Evolutionary conservation across 2,113 vertebrate genomes (phyloP), one percentile per base, ranked within the genome.

Genomic region (Leptocoma aspasia): DNA sequence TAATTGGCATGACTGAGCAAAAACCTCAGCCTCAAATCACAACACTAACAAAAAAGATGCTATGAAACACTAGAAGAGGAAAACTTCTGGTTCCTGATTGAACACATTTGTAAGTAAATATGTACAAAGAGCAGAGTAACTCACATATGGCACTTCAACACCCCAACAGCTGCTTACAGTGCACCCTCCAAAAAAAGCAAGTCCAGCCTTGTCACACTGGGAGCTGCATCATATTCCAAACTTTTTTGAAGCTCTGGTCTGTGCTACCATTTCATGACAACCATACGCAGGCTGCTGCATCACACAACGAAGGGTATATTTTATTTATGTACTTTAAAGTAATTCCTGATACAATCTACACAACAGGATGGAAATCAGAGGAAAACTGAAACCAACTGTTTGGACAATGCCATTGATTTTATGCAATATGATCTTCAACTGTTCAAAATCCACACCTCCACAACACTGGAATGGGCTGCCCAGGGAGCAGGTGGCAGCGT

Each of bases 181-280:
- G 24, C 20, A 59, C 7, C 18, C 15, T 12, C 9, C 6, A 20
- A 39, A 52, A 65, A 33, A 54, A 6, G 6, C 22, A 68, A 68
- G 59, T 26, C 42, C 66, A 82, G 59, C 9, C 33, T n/a, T 21
- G 6, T 52, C 39, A 52, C 39, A 28, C 12, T 24, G 13, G 33
- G 22, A 90, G 68, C 59, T 73, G 39, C 56, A 82, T 31, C 20
- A 79, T 69, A 70, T 39, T n/a, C 23, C 63, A 57, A 41, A 19
- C 8, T 56, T 76, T 39, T 49, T 1, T 44, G 44, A 75, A 94
- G 49, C 49, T 61, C 71, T 88, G 72, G 15, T 54, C 80, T 82
- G n/a, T 27, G 54, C 82, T 70, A 76, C 82, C 24, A 56, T 75
- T 75, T 94, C 60, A 95, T 89, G 76, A 90, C 82, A 94, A 83